These are phyloP conservation scores for Heterotilapia buettikoferi DNA, from an alignment of 2,113 vertebrate genomes.

Conservation along the genomic window DNA sequence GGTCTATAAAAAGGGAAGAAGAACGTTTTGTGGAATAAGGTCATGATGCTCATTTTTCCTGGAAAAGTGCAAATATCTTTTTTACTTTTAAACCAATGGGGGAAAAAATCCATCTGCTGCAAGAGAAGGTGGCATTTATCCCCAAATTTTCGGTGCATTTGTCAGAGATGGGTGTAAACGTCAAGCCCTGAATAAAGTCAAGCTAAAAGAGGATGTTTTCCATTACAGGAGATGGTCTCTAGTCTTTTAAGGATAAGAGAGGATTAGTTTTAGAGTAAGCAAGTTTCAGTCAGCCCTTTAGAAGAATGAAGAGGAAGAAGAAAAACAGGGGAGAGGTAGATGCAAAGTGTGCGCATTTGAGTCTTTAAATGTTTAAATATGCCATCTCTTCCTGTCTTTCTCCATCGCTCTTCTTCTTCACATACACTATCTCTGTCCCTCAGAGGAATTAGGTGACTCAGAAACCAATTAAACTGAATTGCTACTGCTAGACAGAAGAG, in stretches of 20 bases:
- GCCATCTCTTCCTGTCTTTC: background rate
- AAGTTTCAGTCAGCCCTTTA: background rate
- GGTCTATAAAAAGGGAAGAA: background rate
- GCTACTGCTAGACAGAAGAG: slow-evolving; percentile 45
- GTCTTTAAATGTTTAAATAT: slow-evolving; percentile 31
- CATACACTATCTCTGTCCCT: slow-evolving; percentile 1
- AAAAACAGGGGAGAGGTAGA: background rate
- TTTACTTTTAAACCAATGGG: background rate
- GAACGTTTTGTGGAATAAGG: background rate
- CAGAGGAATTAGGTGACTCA: slow-evolving; percentile 53
- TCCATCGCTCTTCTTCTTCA: slow-evolving; percentile 1
- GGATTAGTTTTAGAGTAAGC: background rate
- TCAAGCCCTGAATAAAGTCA: background rate
- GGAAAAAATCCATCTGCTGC: background rate
- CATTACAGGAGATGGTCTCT: background rate
- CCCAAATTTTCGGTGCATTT: background rate
- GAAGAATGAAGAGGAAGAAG: background rate
- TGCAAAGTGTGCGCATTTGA: background rate
- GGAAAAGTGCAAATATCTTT: background rate
- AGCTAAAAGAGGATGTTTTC: background rate
- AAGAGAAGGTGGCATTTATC: background rate
- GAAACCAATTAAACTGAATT: slow-evolving; percentile 66
- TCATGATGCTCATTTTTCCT: background rate
- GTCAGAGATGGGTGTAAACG: background rate
- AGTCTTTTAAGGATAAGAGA: background rate